Base-by-base conservation (phyloP, 2,888 invertebrate species). In the Tetragnatha montana region DNA sequence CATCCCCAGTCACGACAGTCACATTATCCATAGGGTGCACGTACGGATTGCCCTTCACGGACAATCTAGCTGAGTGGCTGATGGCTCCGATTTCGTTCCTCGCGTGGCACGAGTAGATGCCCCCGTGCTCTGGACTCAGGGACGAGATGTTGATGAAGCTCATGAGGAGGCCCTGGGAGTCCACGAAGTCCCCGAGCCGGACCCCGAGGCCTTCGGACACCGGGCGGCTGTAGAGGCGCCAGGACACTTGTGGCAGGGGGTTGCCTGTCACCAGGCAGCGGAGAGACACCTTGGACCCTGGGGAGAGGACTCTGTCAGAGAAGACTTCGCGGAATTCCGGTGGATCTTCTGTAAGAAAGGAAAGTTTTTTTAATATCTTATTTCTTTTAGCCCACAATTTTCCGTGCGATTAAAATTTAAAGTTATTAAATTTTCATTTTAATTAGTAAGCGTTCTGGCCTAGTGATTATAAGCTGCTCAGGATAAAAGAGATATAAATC, bases 111-210 rank as follows among this genome's bases (percentile, higher is more conserved):
- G 91, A 88, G 47, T 91, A 91, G 6, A 86, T 82, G 17, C 91
- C 91, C 0, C 91, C 91, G 50, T 91, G 88, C 14, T 91, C 91
- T 6, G 88, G 73, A 8, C 75, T 88, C 8, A 90, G 86, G 0
- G 88, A 81, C n/a, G 88, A 89, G 14, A 91, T 91, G 75, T 91
- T 91, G 21, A 91, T 88, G 80, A 91, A 91, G 35, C 91, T 91
- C 73, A 84, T 90, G 2, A 91, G 83, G 10, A 90, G 49, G 4
- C 90, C 91, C 73, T 88, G 90, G 0, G 88, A 83, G 47, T 91
- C 91, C n/a, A 91, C 91, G 19, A 91, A 91, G 49, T 91, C 91
- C 0, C 91, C 91, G 6, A 91, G 86, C 75, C 91, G 73, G 6
- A 87, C 74, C 6, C 87, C 88, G 6, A 73, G 85, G 12, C 89